Evolutionary conservation across 2,113 vertebrate species (phyloP).

Genomic region (Suncus etruscus): DNA sequence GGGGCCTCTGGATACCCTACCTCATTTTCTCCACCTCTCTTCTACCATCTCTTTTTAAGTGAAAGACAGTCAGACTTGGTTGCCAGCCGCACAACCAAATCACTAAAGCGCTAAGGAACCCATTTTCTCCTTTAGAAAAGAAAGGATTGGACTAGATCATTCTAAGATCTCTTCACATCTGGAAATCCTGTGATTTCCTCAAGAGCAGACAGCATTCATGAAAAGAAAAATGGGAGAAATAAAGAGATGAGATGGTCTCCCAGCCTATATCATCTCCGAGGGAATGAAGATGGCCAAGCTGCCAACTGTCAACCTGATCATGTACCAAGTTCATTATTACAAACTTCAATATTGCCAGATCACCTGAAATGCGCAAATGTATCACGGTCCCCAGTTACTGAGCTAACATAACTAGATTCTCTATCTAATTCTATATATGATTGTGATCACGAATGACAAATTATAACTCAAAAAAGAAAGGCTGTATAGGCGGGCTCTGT

Average conservation of each 20-base stretch:
- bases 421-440: conserved; percentile 57
- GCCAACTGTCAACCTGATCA: not conserved
- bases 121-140: not conserved
- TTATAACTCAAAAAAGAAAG: conserved; percentile 65
- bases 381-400: conserved; percentile 28
- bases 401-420: conserved; percentile 61
- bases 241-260: not conserved
- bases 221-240: not conserved
- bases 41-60: not conserved
- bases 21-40: not conserved
- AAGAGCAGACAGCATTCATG: not conserved
- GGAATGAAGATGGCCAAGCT: not conserved
- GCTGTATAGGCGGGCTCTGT: conserved; percentile 69
- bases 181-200: not conserved
- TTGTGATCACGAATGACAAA: conserved; percentile 72
- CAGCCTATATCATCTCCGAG: not conserved
- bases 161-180: not conserved
- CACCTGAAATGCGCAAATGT: conserved; percentile 49
- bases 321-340: not conserved
- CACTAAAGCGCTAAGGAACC: not conserved
- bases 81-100: not conserved
- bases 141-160: not conserved
- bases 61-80: not conserved
- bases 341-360: conserved; percentile 34
- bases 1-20: conserved; percentile 23